Conservation (phyloP, 2,113 vertebrate species). For the Neotoma lepida region DNA sequence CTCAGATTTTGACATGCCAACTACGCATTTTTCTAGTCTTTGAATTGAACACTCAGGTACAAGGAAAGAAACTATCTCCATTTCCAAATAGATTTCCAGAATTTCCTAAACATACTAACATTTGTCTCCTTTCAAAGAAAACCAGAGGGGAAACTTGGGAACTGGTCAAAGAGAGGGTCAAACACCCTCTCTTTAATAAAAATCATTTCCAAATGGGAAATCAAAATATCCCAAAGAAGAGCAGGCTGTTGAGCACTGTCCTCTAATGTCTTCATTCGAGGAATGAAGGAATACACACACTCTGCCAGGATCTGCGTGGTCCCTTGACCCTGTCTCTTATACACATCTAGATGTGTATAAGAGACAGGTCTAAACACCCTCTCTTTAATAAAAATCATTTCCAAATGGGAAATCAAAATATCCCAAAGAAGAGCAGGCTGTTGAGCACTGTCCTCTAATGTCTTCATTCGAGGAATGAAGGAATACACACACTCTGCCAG, state of each 20-base stretch:
- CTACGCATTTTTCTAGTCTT: background rate
- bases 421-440: background rate
- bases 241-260: background rate
- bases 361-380: too few species aligned
- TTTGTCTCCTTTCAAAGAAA: background rate
- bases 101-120: background rate
- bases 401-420: background rate
- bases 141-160: background rate
- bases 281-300: too few species aligned
- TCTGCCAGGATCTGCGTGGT: background rate
- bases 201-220: background rate
- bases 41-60: background rate
- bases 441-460: background rate
- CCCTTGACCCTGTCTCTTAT: too few species aligned
- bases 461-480: background rate
- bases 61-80: background rate
- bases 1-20: background rate
- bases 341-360: too few species aligned
- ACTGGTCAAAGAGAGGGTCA: too few species aligned
- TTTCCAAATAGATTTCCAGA: background rate
- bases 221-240: background rate
- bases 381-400: background rate
- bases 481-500: background rate
- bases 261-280: background rate
- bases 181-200: background rate